Base-by-base conservation (phyloP, 2,888 invertebrate genomes). In the Neocrepidodera transversa region DNA sequence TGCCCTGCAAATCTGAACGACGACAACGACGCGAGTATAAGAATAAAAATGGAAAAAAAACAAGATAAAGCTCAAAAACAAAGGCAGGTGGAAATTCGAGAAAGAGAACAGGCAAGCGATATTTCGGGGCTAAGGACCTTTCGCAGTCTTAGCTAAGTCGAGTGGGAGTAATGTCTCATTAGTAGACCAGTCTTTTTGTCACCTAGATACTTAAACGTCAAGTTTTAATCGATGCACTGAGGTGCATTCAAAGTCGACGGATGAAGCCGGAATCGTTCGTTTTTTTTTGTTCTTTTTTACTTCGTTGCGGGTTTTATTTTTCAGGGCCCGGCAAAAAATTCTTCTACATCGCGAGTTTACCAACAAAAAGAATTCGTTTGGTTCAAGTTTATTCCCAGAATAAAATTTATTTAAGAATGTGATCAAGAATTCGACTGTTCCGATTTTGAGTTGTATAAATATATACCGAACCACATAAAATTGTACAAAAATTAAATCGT, bases 91-190 rank as follows among this genome's bases (percentile, higher is more conserved):
- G 58, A 64, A 61, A 64, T 64, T 58, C 48, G 61, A 64, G 56
- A 47, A 57, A 47, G 52, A 60, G 48, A 51, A 53, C 57, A 35
- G 51, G 40, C 54, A 17, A 55, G 48, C 50, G 65, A 66, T 65
- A 62, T 65, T 69, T 68, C 62, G 68, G 69, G 69, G 65, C 61
- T 66, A 69, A 69, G 50, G 60, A 60, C 60, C 60, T 60, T 64
- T 52, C 61, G 50, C 57, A 53, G 59, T 57, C 64, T 63, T 60
- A 57, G 53, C 60, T 60, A 47, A 61, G 61, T 65, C 63, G 56
- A 69, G 69, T 67, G 69, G 70, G 70, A 67, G 70, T 70, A 70
- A 70, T 69, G 70, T 67, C 70, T 70, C 69, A 70, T 70, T 70
- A 70, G 70, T 68, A 64, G 70, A 69, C 70, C 63, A 70, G 69